Percentiles rank a stretch among this genome's conserved stretches.
These are phyloP conservation scores for Morone chrysops DNA, from an alignment of 2,113 vertebrate genomes.

Conservation along the genomic window DNA sequence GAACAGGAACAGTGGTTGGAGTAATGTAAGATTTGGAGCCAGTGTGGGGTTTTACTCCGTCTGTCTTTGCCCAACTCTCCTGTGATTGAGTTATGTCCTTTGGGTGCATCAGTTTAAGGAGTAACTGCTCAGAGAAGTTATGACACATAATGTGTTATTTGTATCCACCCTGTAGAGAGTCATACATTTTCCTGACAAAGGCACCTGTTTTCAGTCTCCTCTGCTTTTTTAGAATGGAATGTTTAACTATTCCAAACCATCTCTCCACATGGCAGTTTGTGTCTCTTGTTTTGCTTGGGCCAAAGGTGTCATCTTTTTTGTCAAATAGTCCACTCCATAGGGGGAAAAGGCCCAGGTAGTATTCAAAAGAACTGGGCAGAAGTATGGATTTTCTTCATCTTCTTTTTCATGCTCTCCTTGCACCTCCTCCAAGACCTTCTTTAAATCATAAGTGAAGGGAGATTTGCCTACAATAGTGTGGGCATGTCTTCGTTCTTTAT, in stretches of 20 bases:
- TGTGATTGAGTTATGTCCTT: neutral
- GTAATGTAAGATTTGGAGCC: neutral
- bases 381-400: too few species aligned
- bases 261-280: too few species aligned
- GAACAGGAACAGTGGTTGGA: neutral
- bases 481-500: slow-evolving; percentile 19
- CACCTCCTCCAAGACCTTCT: neutral
- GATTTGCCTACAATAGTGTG: slow-evolving; percentile 22
- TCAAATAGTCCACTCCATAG: too few species aligned
- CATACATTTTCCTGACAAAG: too few species aligned
- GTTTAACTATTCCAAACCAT: too few species aligned
- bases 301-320: too few species aligned
- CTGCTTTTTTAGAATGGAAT: too few species aligned
- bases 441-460: slow-evolving; percentile 11
- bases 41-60: neutral
- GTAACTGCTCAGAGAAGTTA: neutral
- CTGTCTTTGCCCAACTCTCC: slow-evolving; percentile 18
- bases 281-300: too few species aligned
- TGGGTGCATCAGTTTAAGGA: neutral
- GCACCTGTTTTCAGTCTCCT: too few species aligned
- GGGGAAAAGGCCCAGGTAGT: too few species aligned
- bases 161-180: neutral
- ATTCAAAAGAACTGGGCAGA: too few species aligned
- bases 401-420: too few species aligned
- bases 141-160: neutral